Evolutionary conservation across 2,797 vertebrate species (phyloP).

Genomic region (Xenops minutus): DNA sequence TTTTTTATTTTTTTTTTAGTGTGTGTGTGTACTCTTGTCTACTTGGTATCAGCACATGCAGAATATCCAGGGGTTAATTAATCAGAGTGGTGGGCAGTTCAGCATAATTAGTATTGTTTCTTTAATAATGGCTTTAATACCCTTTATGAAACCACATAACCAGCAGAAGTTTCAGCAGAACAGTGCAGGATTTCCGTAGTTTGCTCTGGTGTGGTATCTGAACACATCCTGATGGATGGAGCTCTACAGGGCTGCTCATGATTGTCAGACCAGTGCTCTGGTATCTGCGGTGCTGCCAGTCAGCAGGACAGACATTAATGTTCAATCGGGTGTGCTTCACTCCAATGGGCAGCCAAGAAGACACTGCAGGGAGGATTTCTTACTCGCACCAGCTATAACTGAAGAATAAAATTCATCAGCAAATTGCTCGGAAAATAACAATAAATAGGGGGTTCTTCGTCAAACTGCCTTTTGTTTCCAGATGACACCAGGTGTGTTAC

Average conservation of each 20-base stretch:
- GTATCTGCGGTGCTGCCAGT: background rate
- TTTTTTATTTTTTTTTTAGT: background rate
- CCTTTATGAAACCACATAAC: background rate
- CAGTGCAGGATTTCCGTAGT: background rate
- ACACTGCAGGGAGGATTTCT: background rate
- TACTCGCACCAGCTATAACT: background rate
- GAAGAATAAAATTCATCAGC: background rate
- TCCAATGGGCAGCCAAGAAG: background rate
- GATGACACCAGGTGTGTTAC: background rate
- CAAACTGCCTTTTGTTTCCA: background rate
- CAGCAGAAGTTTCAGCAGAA: background rate
- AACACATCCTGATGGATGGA: background rate
- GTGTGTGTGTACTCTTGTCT: background rate
- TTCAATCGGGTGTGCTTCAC: background rate
- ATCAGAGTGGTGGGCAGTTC: background rate
- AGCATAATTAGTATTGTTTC: background rate
- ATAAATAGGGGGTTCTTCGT: background rate
- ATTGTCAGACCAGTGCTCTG: background rate
- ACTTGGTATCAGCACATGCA: background rate
- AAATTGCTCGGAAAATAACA: background rate
- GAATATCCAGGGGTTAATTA: background rate
- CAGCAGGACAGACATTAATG: background rate
- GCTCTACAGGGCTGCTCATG: background rate
- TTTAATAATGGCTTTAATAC: background rate
- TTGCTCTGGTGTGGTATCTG: background rate